These are phyloP conservation scores for Petrocephalus sullivani DNA, from an alignment of 2,797 vertebrate species.

Conservation along the genomic window DNA sequence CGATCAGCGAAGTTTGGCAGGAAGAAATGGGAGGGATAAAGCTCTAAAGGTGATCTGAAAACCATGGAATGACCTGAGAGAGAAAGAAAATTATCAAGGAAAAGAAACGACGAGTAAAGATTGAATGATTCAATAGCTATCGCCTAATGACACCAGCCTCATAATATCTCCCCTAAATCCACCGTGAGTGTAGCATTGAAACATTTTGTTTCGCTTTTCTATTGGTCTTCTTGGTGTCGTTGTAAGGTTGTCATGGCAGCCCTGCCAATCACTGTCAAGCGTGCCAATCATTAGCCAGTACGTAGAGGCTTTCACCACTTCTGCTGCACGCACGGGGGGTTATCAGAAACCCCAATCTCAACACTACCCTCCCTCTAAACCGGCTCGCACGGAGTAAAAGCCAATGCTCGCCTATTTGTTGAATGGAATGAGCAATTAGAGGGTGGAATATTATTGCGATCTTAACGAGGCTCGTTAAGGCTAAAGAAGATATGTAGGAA, in stretches of 20 bases:
- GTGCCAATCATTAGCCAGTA: conserved; percentile 99
- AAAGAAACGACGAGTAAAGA: conserved; percentile 83
- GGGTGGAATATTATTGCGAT: conserved; percentile 85
- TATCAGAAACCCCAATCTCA: conserved; percentile 71
- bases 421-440: conserved; percentile 92
- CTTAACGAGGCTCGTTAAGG: conserved; percentile 81
- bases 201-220: conserved; percentile 99
- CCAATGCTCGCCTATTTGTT: conserved; percentile 77
- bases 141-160: conserved; percentile 99
- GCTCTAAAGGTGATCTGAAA: conserved; percentile 99
- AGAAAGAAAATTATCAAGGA: conserved; percentile 80
- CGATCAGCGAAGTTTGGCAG: conserved; percentile 98
- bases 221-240: conserved; percentile 99
- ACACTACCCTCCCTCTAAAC: conserved; percentile 70
- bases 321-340: conserved; percentile 71
- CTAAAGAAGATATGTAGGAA: conserved; percentile 76
- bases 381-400: conserved; percentile 77
- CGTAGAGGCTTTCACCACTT: conserved; percentile 97
- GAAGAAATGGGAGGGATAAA: conserved; percentile 99
- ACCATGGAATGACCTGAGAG: conserved; percentile 99
- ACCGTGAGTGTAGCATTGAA: conserved; percentile 98
- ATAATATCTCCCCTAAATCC: conserved; percentile 99
- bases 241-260: conserved; percentile 97
- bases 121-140: conserved; percentile 96
- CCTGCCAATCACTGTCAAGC: conserved; percentile 99